Evolutionary conservation across 2,797 vertebrate species (phyloP), one percentile per base, ranked within the genome.

Genomic region (Neosilurus mollespiculum): DNA sequence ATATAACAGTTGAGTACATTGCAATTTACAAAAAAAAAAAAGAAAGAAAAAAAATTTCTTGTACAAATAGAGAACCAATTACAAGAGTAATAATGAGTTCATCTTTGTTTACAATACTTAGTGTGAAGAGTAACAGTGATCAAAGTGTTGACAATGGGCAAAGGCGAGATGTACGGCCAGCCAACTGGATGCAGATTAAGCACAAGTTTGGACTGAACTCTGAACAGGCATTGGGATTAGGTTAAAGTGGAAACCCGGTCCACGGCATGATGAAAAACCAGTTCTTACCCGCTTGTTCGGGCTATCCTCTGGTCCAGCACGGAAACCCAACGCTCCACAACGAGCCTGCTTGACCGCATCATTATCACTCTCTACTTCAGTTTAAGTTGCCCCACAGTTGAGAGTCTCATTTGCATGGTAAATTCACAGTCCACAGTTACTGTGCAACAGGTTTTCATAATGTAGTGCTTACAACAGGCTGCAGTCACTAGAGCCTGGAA

Each of bases 41-140:
- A 26, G n/a, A 65, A 4, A 56, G 65, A 34, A 16, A 26, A 58
- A 78, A 54, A 65, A 54, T 24, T 58, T 30, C 22, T 56, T 66
- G 58, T 85, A 85, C 73, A 82, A 85, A 84, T 80, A 84, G 34
- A 59, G 9, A 81, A 81, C 54, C 14, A 69, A 67, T 72, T 77
- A 81, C 72, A 43, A 51, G 53, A 71, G 65, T 61, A 85, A 65
- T 22, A 7, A 59, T 43, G n/a, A 65, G 56, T 78, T 83, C 79
- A 20, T 83, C 59, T 49, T 78, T 18, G 49, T 79, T 77, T 65
- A 64, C 73, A 85, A 85, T 78, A 85, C 84, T 84, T 85, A 65
- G 81, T 78, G 30, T 81, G n/a, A 81, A 72, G 64, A 65, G 69
- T 24, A 73, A 73, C 61, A 67, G 80, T 69, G 72, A 65, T 81